These are phyloP conservation scores for Lamprotornis superbus DNA, from an alignment of 2,113 vertebrate genomes.

Conservation along the genomic window DNA sequence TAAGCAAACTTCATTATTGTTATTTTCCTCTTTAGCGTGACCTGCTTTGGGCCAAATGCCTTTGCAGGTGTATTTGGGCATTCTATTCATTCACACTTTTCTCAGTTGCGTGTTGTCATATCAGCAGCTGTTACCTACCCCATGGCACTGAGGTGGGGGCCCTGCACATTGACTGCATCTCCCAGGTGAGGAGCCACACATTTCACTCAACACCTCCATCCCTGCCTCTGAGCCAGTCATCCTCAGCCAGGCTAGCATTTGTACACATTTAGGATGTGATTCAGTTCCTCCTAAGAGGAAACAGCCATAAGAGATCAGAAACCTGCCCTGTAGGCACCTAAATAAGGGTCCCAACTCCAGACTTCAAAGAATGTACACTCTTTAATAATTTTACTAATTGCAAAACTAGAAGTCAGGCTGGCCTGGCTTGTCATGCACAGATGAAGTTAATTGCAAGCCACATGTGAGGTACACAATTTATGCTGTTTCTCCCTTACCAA, in stretches of 20 bases:
- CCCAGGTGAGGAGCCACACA: accelerated
- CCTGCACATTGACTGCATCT: accelerated
- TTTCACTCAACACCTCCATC: not conserved
- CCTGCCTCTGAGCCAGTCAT: accelerated
- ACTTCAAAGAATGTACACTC: not conserved
- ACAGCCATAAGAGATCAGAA: not conserved
- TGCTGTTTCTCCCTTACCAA: not conserved
- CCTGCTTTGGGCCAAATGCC: not conserved
- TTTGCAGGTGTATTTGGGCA: not conserved
- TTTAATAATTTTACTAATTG: not conserved
- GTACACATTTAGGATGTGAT: not conserved
- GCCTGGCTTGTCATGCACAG: not conserved
- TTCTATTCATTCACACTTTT: not conserved
- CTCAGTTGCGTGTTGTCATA: not conserved
- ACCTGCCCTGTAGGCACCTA: not conserved
- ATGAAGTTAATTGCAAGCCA: not conserved
- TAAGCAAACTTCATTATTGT: slow-evolving; percentile 8
- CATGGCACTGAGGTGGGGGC: accelerated
- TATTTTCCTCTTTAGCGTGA: not conserved
- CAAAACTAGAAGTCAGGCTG: not conserved
- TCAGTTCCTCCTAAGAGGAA: not conserved
- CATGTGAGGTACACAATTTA: not conserved
- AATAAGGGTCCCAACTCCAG: not conserved
- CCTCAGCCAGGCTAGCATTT: not conserved
- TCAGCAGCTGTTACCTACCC: not conserved